Conservation (phyloP, 2,888 invertebrate genomes). For the Orthosia gracilis region DNA sequence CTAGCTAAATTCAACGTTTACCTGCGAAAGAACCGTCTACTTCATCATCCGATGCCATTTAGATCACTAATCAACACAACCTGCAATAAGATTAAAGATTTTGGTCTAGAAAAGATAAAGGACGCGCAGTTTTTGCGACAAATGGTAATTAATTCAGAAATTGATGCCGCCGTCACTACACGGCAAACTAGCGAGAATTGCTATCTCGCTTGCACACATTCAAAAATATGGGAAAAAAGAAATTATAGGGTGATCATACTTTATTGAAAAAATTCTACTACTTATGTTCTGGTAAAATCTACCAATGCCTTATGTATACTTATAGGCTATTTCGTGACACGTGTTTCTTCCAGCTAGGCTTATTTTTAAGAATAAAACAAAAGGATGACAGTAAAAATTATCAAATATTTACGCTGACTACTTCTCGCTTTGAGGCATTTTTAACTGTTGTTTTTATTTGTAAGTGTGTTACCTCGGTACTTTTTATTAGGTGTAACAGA, state of each 20-base stretch:
- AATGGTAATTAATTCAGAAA: slow-evolving; percentile 91
- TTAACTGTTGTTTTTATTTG: too few species aligned
- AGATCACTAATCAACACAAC: slow-evolving; percentile 85
- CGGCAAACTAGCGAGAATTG: slow-evolving; percentile 82
- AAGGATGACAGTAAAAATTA: neutral
- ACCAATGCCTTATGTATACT: slow-evolving; percentile 21
- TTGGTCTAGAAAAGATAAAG: slow-evolving; percentile 88
- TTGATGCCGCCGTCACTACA: slow-evolving; percentile 91
- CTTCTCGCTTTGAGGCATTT: neutral
- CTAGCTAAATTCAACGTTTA: slow-evolving; percentile 92
- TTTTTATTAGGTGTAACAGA: too few species aligned
- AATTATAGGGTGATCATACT: slow-evolving; percentile 69
- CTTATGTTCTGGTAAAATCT: slow-evolving; percentile 29
- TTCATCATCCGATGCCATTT: slow-evolving; percentile 97
- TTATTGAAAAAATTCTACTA: slow-evolving; percentile 47
- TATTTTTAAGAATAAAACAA: neutral
- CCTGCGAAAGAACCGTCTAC: slow-evolving; percentile 97
- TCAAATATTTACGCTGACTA: neutral
- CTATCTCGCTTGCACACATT: slow-evolving; percentile 80
- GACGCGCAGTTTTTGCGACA: slow-evolving; percentile 91
- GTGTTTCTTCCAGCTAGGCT: slow-evolving; percentile 27
- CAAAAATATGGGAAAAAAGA: slow-evolving; percentile 74
- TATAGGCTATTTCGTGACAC: slow-evolving; percentile 30
- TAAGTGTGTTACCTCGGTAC: too few species aligned
- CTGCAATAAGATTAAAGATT: slow-evolving; percentile 81